Base-by-base conservation (phyloP, 2,888 invertebrate species). In the Drosophila kuntzei region DNA sequence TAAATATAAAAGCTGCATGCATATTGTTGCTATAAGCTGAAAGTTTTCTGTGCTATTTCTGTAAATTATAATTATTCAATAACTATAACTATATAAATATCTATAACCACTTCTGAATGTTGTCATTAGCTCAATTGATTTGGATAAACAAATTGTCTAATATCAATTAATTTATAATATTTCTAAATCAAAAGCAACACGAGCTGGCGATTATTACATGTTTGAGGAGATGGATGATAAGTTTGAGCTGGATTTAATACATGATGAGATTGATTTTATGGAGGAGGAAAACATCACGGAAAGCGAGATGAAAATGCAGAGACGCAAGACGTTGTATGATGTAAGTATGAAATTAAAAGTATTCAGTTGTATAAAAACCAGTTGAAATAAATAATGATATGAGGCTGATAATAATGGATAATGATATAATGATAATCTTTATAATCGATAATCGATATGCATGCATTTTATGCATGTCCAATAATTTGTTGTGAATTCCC, bases 121-220 rank as follows among this genome's bases (percentile, higher is more conserved):
- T 82, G 82, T 68, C 43, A 25, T 32, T 50, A 68, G 43, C 0
- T 39, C 2, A 6, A 11, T 2, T 7, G 1, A 0, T 9, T 3
- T 0, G 0, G 6, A 5, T 3, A 0, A 4, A 6, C 25, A 11
- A 11, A 2, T 32, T 5, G 3, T 6, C 41, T 86, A 16, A 80
- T 58, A 44, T 49, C 43, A 0, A 22, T 9, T 16, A 16, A 34
- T 3, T 44, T 27, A n/a, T 6, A 34, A 36, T 44, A 5, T 11
- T 16, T 29, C 5, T 9, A 32, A 50, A 49, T 9, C 16, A 4
- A 62, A 65, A 99, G 99, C 99, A 54, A 96, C 99, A 65, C 95
- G 99, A 54, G 98, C 98, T 67, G 99, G 99, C 16, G 99, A 99
- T 93, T 99, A 99, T 93, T 99, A 98, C 93, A 98, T 99, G 98